These are phyloP conservation scores for Ectropis crepuscularia DNA, from an alignment of 2,888 invertebrate species.

Conservation along the genomic window DNA sequence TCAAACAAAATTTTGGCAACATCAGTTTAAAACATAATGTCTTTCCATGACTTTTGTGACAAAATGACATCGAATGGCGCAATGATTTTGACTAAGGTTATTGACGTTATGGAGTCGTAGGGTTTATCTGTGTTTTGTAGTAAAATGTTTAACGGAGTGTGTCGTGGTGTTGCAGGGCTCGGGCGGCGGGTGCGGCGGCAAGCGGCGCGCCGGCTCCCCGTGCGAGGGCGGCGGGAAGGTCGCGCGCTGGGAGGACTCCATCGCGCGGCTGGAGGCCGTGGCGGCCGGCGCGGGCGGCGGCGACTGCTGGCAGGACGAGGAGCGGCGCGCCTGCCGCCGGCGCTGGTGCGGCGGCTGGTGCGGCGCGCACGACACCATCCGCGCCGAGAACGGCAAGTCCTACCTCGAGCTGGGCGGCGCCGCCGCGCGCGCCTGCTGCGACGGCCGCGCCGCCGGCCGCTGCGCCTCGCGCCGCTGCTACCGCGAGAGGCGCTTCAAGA, in stretches of 20 bases:
- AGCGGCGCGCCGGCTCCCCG: conserved; percentile 80
- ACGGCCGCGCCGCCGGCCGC: conserved; percentile 89
- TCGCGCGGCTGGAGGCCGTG: conserved; percentile 81
- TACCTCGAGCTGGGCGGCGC: conserved; percentile 93
- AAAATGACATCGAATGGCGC: conserved; percentile 18
- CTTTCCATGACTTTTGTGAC: conserved; percentile 11
- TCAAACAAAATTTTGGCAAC: neutral
- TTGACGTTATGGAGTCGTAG: neutral
- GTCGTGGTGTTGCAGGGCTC: conserved; percentile 73
- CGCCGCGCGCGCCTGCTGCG: conserved; percentile 91
- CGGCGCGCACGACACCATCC: conserved; percentile 90
- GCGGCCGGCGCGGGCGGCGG: conserved; percentile 87
- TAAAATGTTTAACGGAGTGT: conserved; percentile 5
- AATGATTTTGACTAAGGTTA: conserved; percentile 18
- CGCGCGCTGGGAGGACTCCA: conserved; percentile 82
- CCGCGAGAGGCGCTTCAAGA: conserved; percentile 93
- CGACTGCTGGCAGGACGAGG: conserved; percentile 85
- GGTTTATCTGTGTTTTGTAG: neutral
- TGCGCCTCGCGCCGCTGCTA: conserved; percentile 93
- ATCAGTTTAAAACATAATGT: neutral
- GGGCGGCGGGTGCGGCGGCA: conserved; percentile 83
- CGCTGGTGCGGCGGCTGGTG: conserved; percentile 84
- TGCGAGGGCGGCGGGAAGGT: conserved; percentile 82
- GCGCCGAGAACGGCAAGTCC: conserved; percentile 95
- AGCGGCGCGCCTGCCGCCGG: conserved; percentile 82